Evolutionary conservation across 1,140 invertebrate species (phyloP).

Genomic region (Drosophila sechellia): DNA sequence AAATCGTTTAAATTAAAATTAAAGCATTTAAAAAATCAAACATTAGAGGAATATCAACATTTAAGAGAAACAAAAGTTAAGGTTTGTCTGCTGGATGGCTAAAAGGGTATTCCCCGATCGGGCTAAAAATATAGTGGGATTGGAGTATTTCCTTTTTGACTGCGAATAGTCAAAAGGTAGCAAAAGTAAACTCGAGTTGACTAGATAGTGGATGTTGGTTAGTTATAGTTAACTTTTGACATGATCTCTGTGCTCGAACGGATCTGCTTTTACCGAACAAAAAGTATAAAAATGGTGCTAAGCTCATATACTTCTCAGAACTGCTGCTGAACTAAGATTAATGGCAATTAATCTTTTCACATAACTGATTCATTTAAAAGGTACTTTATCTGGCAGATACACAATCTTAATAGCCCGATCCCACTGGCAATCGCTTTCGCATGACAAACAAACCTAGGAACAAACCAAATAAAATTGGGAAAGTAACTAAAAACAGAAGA

Average conservation of each 20-base stretch:
- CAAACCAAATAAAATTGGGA: conserved; percentile 16
- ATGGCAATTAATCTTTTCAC: conserved; percentile 24
- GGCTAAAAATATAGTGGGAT: conserved; percentile 6
- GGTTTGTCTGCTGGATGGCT: conserved; percentile 33
- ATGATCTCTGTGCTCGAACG: conserved; percentile 20
- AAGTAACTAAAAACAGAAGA: conserved; percentile 43
- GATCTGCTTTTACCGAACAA: conserved; percentile 15
- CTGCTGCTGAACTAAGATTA: conserved; percentile 29
- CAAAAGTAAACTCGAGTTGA: conserved; percentile 59
- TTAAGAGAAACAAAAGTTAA: conserved; percentile 33
- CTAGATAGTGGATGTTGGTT: conserved; percentile 60
- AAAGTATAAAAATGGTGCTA: conserved; percentile 4
- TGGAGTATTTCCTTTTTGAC: conserved; percentile 17
- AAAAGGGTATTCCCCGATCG: conserved; percentile 34
- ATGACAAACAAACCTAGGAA: conserved; percentile 29
- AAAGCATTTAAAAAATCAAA: conserved; percentile 44
- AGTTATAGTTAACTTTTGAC: conserved; percentile 45
- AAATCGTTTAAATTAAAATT: conserved; percentile 62
- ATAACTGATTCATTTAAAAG: conserved; percentile 14
- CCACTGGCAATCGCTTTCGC: conserved; percentile 9
- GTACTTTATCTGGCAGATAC: conserved; percentile 13
- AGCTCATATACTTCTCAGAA: neutral
- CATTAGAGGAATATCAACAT: conserved; percentile 32
- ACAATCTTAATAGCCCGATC: conserved; percentile 13
- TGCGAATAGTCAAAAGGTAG: conserved; percentile 15